A percentile compares a stretch with the other conserved stretches of the same genome.
phyloP scores from a whole-genome alignment of 2,797 vertebrate genomes.

The Acomys russatus region DNA sequence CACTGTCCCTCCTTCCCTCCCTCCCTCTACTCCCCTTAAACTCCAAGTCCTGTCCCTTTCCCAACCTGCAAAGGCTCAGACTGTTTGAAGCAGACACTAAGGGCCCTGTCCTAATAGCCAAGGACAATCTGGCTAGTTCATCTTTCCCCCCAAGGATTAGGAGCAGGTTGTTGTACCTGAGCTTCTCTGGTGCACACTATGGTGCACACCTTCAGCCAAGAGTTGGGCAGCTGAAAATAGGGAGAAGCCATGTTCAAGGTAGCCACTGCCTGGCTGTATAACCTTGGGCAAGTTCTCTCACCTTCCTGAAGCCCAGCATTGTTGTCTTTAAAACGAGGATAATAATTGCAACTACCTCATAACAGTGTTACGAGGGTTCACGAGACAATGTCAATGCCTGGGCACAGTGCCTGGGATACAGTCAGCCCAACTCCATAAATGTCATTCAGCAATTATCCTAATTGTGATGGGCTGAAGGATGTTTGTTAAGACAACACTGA shows the following conservation, averaged over 20 bases:
- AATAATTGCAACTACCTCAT: slow-evolving; percentile 54
- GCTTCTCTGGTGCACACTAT: background rate
- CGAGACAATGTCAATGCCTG: background rate
- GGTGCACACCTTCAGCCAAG: rapidly evolving
- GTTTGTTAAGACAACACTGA: slow-evolving; percentile 58
- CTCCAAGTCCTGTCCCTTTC: background rate
- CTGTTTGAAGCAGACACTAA: background rate
- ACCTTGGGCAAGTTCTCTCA: slow-evolving; percentile 1
- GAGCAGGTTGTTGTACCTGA: background rate
- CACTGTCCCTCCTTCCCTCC: background rate
- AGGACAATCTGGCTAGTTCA: background rate
- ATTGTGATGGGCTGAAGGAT: slow-evolving; percentile 62
- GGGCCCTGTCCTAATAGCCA: background rate
- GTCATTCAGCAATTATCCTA: slow-evolving; percentile 52
- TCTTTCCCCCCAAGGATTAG: background rate
- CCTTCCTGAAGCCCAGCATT: background rate
- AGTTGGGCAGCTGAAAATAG: background rate
- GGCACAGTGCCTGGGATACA: slow-evolving; percentile 1
- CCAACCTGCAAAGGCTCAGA: background rate
- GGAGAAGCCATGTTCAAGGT: background rate
- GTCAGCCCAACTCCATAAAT: slow-evolving; percentile 40
- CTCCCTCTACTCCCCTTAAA: background rate
- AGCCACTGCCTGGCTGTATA: background rate
- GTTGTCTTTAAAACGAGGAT: slow-evolving; percentile 47
- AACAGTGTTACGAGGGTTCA: slow-evolving; percentile 49